These are phyloP conservation scores for Mungos mungo DNA, from an alignment of 2,113 vertebrate species.

Conservation along the genomic window DNA sequence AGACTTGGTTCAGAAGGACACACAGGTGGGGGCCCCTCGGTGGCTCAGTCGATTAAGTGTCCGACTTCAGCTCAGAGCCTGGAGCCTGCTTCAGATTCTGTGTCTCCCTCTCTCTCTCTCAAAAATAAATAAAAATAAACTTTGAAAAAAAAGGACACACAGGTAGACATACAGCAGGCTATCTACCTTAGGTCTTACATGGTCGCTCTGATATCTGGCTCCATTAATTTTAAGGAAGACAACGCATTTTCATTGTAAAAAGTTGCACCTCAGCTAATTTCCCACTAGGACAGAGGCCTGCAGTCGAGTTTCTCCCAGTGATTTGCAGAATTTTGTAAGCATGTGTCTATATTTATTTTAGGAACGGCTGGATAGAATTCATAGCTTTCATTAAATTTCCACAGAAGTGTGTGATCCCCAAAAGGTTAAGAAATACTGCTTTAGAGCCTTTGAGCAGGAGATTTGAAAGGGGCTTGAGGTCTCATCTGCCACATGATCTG, in stretches of 20 bases:
- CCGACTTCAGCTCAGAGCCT: too few species aligned
- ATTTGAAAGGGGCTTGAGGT: not conserved
- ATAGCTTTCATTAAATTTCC: conserved; percentile 2
- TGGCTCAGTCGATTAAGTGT: too few species aligned
- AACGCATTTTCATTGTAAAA: not conserved
- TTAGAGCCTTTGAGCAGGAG: not conserved
- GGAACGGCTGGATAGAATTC: not conserved
- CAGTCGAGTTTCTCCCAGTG: not conserved
- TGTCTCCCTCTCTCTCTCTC: too few species aligned
- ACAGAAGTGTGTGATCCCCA: not conserved
- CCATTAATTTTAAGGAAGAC: not conserved
- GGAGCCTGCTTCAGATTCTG: too few species aligned
- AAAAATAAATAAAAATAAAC: too few species aligned
- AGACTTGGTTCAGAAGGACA: not conserved
- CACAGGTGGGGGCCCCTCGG: not conserved
- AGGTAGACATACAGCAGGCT: not conserved
- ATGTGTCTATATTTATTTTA: not conserved
- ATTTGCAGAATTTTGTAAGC: not conserved
- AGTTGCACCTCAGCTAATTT: not conserved
- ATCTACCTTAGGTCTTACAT: not conserved
- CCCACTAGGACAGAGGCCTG: not conserved
- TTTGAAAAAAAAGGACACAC: not conserved
- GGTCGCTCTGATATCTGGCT: not conserved
- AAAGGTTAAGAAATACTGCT: not conserved
- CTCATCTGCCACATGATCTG: not conserved